Evolutionary conservation across 2,888 invertebrate species (phyloP), one percentile per base, ranked within the genome.

Genomic region (Luffia ferchaultella): DNA sequence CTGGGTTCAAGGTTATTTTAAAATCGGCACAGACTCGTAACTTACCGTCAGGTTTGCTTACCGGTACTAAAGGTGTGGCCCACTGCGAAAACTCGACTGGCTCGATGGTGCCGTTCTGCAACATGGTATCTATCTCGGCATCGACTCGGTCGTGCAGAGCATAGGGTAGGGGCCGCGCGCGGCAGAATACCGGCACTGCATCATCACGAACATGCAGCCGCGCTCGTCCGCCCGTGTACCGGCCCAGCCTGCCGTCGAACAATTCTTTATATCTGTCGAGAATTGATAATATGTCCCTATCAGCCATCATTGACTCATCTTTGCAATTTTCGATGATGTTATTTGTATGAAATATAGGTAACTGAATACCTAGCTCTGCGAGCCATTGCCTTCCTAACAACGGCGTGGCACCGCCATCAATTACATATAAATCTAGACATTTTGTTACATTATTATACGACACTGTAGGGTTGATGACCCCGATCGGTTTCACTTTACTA

Each of bases 1-100:
- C 45, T 16, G 58, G 60, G 46, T 63, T 63, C 7, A 61, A 42
- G 0, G 59, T 62, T 16, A 49, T 16, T 16, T n/a, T 45, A 41
- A 45, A 18, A 9, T 45, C 45, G 45, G 40, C 47, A 12, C 15
- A 15, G 18, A 44, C 44, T 49, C 16, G 43, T 44, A 49, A 44
- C 7, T 7, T 40, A 45, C 45, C 45, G 19, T 45, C 51, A n/a
- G 46, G 49, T 16, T 46, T 45, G 15, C 45, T 18, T 7, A 56
- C 55, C 15, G 55, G 50, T 16, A 56, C 48, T 51, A 57, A 51
- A 40, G 55, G 55, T 15, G 45, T 45, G 5, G 45, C 45, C 45
- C 45, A 45, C 18, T 45, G 18, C 7, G 45, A 45, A 7, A 7
- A 15, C 9, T 40, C 40, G 40, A 40, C 40, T 15, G 40, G 40